Evolutionary conservation across 2,113 vertebrate species (phyloP), one percentile per base, ranked within the genome.

Genomic region (Panthera tigris): DNA sequence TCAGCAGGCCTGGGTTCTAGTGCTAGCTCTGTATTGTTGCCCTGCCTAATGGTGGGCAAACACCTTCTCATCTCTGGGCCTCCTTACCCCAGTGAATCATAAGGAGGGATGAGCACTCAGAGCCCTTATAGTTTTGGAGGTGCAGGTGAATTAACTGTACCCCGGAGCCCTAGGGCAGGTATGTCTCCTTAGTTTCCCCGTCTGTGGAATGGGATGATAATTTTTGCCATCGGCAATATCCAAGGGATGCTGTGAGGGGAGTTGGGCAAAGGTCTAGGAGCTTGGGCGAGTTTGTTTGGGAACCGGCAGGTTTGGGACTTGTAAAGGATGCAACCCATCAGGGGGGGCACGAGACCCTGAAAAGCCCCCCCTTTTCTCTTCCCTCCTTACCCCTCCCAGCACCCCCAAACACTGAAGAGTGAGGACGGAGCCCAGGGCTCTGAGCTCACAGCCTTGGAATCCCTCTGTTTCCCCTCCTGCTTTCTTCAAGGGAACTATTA

Each of bases 401-500:
- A 6, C 0, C 33, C 31, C 50, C 65, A 57, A 94, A 88, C 65
- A 83, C 36, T 31, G 45, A 74, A 52, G 39, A 41, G 85, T 66
- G 94, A 89, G 93, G 98, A 95, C 65, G n/a, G 83, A 89, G 92
- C 79, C 83, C 79, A 65, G 81, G 90, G 86, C 97, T 91, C 69
- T 97, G 94, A 71, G 82, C 88, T 95, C 79, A 96, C 97, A 95
- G 69, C 83, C 96, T 96, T 97, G 85, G 96, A 97, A 98, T 97
- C 90, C 97, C 93, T 97, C 87, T 96, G 41, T 95, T 95, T 91
- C 94, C 95, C 91, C 45, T 97, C 61, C 74, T 94, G 89, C 91
- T 57, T 97, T 97, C 86, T 98, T 96, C 97, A 97, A 95, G 96
- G 81, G 89, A 98, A 98, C 91, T 96, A 98, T 97, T 98, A 98